Evolutionary conservation across 2,113 vertebrate species (phyloP), one percentile per base, ranked within the genome.

Genomic region (Saimiri boliviensis): DNA sequence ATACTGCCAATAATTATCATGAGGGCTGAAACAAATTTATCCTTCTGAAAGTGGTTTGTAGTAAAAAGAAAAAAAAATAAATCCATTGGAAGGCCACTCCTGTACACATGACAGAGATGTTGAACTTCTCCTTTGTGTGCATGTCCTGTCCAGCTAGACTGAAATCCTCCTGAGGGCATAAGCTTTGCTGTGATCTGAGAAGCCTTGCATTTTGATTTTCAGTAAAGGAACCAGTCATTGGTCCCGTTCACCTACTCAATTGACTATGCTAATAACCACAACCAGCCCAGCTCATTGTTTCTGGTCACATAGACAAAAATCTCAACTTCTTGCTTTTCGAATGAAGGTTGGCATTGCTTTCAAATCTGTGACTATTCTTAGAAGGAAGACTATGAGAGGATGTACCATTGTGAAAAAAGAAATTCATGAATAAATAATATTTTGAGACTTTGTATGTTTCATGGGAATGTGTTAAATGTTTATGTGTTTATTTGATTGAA

Each of bases 1-100:
- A 93, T 85, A 89, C n/a, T 92, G 16, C 93, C 93, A 89, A 97
- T 96, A 97, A 98, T 98, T 97, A 98, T 92, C 47, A 60, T 52
- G 81, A 56, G 17, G 71, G 42, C 87, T 79, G 40, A 95, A 82
- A 77, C 73, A 90, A 95, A 97, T 92, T 58, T 85, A 94, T 96
- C 92, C 81, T 96, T 95, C 95, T 95, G 73, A 94, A 88, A 76
- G 68, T 49, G 45, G 21, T 86, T 85, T 89, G 13, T 81, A 89
- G 40, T 68, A 16, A 47, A 93, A 95, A 73, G 11, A 63, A 32
- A 49, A 52, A 45, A 37, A 60, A 66, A 86, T 30, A 35, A 80
- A 79, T 60, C 40, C 40, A 68, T 47, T 27, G 3, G 27, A 84
- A 92, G 79, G n/a, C 40, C 27, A 68, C 27, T 87, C 84, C 71